Evolutionary conservation across 1,140 invertebrate species (phyloP), one percentile per base, ranked within the genome.

Genomic region (Chironomus tepperi): DNA sequence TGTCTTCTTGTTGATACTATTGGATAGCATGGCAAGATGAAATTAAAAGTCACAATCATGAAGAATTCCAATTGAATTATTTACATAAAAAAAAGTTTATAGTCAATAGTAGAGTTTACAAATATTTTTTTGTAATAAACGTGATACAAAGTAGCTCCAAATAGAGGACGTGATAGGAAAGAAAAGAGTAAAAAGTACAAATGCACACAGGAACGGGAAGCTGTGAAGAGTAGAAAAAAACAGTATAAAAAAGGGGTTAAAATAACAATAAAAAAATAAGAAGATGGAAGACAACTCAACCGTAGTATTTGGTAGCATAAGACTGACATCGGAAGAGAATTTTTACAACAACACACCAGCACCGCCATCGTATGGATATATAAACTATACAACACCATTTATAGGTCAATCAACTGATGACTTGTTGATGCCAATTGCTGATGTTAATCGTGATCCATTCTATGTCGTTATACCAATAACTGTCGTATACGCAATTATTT

Each of bases 401-500:
- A 12, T n/a, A 57, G n/a, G n/a, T 57, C 47, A 57, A 57, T 57
- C n/a, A 57, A n/a, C 12, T n/a, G 12, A 57, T 57, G 47, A 57
- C 47, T 15, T 57, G 12, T 34, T 34, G 24, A 34, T 34, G 1
- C 47, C n/a, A 1, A 57, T 57, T 57, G 47, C 12, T 5, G 47
- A 15, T n/a, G 47, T 57, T 12, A 57, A 77, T 43, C 77, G 89
- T 8, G 91, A 93, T 77, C 80, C 89, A 0, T 79, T 94, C 0
- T 89, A 87, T 77, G 86, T 94, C 15, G 89, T 93, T 0, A 78
- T 94, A 42, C 91, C 92, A 0, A 89, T 94, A 16, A 93, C 90
- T 1, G 83, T 95, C 5, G 86, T 97, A 21, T 98, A 98, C 81
- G 79, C 86, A 0, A 77, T 93, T 0, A 96, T 98, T 77, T 93